Evolutionary conservation across 2,113 vertebrate genomes (phyloP), one percentile per base, ranked within the genome.

Genomic region (Anas platyrhynchos): DNA sequence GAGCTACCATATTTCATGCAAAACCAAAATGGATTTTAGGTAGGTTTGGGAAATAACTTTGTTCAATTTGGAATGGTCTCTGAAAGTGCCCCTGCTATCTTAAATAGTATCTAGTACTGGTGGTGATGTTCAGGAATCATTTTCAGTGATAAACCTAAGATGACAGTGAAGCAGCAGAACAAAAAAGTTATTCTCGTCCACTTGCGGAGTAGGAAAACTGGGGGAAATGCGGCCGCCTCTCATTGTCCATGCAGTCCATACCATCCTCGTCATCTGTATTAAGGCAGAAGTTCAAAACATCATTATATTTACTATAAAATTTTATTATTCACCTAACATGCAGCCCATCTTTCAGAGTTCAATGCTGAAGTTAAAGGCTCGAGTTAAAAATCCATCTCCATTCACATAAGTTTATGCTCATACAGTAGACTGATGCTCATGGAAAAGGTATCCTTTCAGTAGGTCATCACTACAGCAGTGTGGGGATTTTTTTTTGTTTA

Each of bases 141-240:
- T 98, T 98, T 97, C 98, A 97, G 98, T 97, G 96, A 98, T 96
- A 96, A 96, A 97, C 94, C 98, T 96, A 97, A 96, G 97, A 97
- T 96, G 98, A 97, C 94, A 95, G 97, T 96, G 97, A 97, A 97
- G 98, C 87, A 97, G 98, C 96, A 96, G 95, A 95, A 94, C 94
- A 96, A 90, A 88, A 73, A 82, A 86, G 96, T 98, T 98, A 99
- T 98, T 99, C 99, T 93, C 99, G 98, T 88, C 99, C 99, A 52
- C 99, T 99, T 96, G 99, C 99, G 10, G 99, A 99, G 98, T 99
- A 99, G 95, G 99, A 99, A 97, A 99, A 99, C 94, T 99, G 99
- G n/a, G 99, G 99, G 98, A 99, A 99, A 96, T 99, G 99, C 2
- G 99, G 99, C 93, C 99, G 98, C 93, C 99, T 98, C 97, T 99